phyloP scores from a whole-genome alignment of 2,888 invertebrate species.

The Taphrorychus bicolor region DNA sequence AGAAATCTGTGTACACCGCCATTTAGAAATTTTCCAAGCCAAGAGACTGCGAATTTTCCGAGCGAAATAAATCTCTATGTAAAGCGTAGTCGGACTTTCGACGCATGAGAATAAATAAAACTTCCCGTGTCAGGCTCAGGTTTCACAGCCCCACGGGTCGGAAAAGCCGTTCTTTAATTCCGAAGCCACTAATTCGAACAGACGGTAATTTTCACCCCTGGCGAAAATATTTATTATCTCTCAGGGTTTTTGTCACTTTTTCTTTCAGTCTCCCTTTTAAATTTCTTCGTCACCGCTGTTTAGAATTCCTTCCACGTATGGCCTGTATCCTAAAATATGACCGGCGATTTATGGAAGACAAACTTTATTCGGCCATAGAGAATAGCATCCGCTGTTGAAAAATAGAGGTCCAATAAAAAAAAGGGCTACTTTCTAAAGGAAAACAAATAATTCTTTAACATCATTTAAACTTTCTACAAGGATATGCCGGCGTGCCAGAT shows the following conservation, averaged over 20 bases:
- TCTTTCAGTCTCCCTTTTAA: not conserved
- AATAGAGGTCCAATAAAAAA: not conserved
- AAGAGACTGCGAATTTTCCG: not conserved
- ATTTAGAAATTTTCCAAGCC: not conserved
- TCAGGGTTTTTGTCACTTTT: conserved; percentile 15
- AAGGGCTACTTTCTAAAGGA: not conserved
- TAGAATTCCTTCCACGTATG: not conserved
- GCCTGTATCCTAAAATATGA: not conserved
- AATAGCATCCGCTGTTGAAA: not conserved
- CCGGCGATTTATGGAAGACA: not conserved
- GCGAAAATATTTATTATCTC: conserved; percentile 36
- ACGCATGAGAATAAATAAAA: conserved; percentile 34
- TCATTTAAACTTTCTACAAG: conserved; percentile 8
- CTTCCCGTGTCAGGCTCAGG: conserved; percentile 26
- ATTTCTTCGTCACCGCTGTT: not conserved
- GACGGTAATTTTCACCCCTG: conserved; percentile 33
- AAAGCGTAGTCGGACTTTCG: not conserved
- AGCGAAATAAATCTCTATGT: not conserved
- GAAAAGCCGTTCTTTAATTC: conserved; percentile 27
- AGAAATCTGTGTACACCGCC: not conserved
- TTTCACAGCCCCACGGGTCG: conserved; percentile 21
- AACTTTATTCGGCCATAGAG: not conserved
- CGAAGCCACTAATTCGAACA: conserved; percentile 32
- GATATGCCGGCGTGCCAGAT: conserved; percentile 6
- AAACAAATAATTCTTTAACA: conserved; percentile 8